phyloP scores from a whole-genome alignment of 2,888 invertebrate species.

The Agrochola macilenta region DNA sequence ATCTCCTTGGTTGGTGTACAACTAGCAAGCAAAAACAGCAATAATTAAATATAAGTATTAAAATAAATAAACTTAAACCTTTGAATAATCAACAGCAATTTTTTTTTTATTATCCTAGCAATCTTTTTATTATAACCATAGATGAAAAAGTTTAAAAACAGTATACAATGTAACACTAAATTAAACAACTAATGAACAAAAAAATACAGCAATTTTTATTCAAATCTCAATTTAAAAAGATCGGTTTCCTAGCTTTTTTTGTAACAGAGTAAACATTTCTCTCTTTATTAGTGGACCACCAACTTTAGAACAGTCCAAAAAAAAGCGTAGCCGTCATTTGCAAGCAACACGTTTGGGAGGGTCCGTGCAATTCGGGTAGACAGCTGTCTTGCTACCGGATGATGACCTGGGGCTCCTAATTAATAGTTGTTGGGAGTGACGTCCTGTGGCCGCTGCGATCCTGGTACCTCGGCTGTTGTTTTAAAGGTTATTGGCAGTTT shows the following conservation, averaged over 20 bases:
- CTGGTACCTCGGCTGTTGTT: slow-evolving; percentile 49
- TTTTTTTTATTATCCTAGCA: background rate
- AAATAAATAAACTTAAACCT: background rate
- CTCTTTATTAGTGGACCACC: slow-evolving; percentile 22
- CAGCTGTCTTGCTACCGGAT: slow-evolving; percentile 84
- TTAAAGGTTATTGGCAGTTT: slow-evolving; percentile 47
- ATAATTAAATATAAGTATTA: no score
- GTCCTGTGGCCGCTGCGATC: slow-evolving; percentile 64
- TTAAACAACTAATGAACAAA: no score
- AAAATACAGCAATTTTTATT: background rate
- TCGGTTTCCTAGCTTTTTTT: background rate
- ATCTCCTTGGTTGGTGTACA: no score
- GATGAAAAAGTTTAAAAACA: no score
- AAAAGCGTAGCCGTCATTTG: slow-evolving; percentile 78
- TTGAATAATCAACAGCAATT: background rate
- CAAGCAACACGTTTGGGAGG: slow-evolving; percentile 71
- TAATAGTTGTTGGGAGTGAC: slow-evolving; percentile 82
- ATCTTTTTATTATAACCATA: no score
- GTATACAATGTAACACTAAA: no score
- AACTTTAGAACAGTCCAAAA: slow-evolving; percentile 62
- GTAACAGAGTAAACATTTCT: background rate
- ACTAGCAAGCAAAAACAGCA: background rate
- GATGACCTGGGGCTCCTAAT: slow-evolving; percentile 86
- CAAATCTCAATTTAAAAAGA: no score
- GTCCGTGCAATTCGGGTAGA: slow-evolving; percentile 73